These are phyloP conservation scores for Hassar affinis DNA, from an alignment of 2,113 vertebrate genomes.

Conservation along the genomic window DNA sequence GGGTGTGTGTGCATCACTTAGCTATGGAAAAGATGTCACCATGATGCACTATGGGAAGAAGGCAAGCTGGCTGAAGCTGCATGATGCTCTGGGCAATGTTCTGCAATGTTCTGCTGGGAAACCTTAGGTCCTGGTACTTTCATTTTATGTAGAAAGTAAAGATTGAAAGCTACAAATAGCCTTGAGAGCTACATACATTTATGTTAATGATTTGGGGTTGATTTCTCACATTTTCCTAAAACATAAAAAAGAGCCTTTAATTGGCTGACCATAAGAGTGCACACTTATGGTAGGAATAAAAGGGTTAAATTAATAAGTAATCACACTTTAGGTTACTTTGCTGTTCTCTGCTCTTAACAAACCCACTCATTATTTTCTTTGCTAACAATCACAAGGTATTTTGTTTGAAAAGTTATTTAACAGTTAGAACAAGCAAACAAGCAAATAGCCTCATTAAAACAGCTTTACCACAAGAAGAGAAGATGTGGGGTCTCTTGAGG, in stretches of 20 bases:
- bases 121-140: no score
- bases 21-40: no score
- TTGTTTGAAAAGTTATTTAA: neutral
- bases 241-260: neutral
- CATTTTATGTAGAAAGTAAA: no score
- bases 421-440: neutral
- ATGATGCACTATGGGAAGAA: no score
- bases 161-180: neutral
- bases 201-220: neutral
- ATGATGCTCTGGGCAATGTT: no score
- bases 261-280: neutral
- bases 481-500: neutral
- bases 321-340: neutral
- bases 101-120: no score
- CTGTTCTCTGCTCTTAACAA: neutral
- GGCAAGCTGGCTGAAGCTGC: no score
- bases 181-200: neutral
- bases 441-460: neutral
- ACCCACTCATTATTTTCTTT: neutral
- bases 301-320: neutral
- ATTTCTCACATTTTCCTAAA: neutral
- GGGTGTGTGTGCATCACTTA: no score
- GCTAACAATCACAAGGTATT: neutral
- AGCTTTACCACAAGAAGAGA: neutral
- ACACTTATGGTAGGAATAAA: neutral